Evolutionary conservation across 2,888 invertebrate species (phyloP).

Genomic region (Maniola hyperantus): DNA sequence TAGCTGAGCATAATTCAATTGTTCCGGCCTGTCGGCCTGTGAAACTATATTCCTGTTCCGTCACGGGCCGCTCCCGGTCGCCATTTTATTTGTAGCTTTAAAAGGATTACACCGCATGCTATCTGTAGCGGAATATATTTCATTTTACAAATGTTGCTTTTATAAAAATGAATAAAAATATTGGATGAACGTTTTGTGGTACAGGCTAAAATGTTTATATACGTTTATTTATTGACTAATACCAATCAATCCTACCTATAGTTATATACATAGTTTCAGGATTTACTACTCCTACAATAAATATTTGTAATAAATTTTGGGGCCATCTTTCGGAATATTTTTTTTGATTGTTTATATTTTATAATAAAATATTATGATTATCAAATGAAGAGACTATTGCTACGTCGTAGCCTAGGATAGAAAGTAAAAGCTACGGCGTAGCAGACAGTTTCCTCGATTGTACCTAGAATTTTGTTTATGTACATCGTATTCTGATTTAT

Average conservation of each 20-base stretch:
- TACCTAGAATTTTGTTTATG: too few species aligned
- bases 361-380: too few species aligned
- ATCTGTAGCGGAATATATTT: slow-evolving; percentile 42
- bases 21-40: slow-evolving; percentile 66
- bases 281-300: neutral
- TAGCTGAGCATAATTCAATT: slow-evolving; percentile 74
- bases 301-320: neutral
- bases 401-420: neutral
- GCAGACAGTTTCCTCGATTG: neutral
- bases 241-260: neutral
- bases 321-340: neutral
- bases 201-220: neutral
- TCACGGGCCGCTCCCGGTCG: slow-evolving; percentile 25
- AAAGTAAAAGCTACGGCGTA: neutral
- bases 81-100: slow-evolving; percentile 43
- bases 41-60: slow-evolving; percentile 62
- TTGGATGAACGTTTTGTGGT: slow-evolving; percentile 3
- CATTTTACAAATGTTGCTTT: slow-evolving; percentile 30
- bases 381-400: neutral
- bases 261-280: neutral
- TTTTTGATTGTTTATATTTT: too few species aligned
- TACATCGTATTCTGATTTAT: too few species aligned
- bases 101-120: slow-evolving; percentile 44
- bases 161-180: slow-evolving; percentile 28
- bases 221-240: neutral